A percentile compares a stretch with the other conserved stretches of the same genome.
Conservation (phyloP, 2,113 vertebrate genomes). For the Thalassoma bifasciatum region DNA sequence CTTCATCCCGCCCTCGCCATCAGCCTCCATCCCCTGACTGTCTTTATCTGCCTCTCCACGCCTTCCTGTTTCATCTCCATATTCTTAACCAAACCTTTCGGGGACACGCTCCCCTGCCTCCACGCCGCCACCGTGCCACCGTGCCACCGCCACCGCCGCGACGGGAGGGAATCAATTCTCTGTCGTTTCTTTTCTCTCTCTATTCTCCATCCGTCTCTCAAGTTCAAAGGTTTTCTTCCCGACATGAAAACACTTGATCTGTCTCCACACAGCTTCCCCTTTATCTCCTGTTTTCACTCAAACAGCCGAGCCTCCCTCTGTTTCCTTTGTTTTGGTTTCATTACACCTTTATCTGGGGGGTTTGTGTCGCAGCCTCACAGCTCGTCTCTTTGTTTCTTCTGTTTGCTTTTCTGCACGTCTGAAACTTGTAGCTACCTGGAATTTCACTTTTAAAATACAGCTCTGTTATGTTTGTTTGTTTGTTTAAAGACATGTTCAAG, state of each 20-base stretch:
- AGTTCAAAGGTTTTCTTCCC: slow-evolving; percentile 59
- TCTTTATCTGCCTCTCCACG: slow-evolving; percentile 35
- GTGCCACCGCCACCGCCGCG: too few relatives aligned
- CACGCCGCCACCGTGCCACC: too few relatives aligned
- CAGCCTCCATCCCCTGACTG: slow-evolving; percentile 12
- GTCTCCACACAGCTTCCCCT: slow-evolving; percentile 8
- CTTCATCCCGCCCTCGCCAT: slow-evolving; percentile 5
- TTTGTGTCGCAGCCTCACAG: neutral
- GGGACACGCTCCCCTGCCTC: slow-evolving; percentile 23
- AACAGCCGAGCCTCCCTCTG: neutral
- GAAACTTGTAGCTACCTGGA: neutral
- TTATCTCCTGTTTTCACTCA: slow-evolving; percentile 20
- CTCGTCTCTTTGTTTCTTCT: neutral
- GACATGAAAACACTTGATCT: slow-evolving; percentile 42
- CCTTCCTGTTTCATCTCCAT: slow-evolving; percentile 39
- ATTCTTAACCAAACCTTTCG: slow-evolving; percentile 21
- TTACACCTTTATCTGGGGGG: neutral
- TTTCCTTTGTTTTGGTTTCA: neutral
- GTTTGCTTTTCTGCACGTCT: neutral
- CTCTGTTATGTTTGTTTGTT: too few relatives aligned
- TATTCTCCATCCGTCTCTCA: slow-evolving; percentile 15
- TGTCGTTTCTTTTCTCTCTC: slow-evolving; percentile 9
- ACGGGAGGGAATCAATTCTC: slow-evolving; percentile 52
- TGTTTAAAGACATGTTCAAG: too few relatives aligned
- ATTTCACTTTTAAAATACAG: neutral